Base-by-base conservation (phyloP, 2,888 invertebrate species). In the Oscheius sp. region DNA sequence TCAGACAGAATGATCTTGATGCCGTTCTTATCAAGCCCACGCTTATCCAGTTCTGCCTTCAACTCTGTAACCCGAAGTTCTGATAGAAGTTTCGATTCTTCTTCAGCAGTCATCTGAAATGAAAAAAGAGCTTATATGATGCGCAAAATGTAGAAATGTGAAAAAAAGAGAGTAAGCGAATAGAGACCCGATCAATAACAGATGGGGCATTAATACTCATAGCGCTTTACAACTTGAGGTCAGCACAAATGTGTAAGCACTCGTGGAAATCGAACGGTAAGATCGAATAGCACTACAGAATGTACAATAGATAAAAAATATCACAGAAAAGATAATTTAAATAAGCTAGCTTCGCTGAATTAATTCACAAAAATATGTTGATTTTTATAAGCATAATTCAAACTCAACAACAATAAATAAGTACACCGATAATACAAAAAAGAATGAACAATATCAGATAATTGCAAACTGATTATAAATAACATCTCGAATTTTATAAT, bases 391-490 rank as follows among this genome's bases (percentile, higher is more conserved):
- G 21, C 49, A 49, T 49, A 13, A 21, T 49, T 49, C 49, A 49
- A 49, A 49, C 49, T 18, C n/a, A 18, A 49, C 49, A 49, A 49
- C 9, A 35, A 35, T 35, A 35, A 35, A 35, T 35, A 35, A 35
- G 35, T 35, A 35, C 35, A 35, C 35, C 35, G 35, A 35, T 35
- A 35, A 35, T 35, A 35, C 35, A 49, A 49, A 3, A 49, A 49
- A 49, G 5, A 49, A 49, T 5, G 13, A 5, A 21, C 49, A 49
- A 25, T n/a, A 27, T 82, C 92, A 96, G 69, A 97, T 93, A 88
- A 99, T 95, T 73, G 97, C 98, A 90, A 96, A 99, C 89, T 99
- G 97, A 79, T 94, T 93, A 89, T 99, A 99, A 41, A 99, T 90
- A 46, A 97, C 90, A 84, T 95, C 94, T 73, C 96, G 92, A 59